Conservation (phyloP, 2,797 vertebrate species). For the Oreonectes daqikongensis region DNA sequence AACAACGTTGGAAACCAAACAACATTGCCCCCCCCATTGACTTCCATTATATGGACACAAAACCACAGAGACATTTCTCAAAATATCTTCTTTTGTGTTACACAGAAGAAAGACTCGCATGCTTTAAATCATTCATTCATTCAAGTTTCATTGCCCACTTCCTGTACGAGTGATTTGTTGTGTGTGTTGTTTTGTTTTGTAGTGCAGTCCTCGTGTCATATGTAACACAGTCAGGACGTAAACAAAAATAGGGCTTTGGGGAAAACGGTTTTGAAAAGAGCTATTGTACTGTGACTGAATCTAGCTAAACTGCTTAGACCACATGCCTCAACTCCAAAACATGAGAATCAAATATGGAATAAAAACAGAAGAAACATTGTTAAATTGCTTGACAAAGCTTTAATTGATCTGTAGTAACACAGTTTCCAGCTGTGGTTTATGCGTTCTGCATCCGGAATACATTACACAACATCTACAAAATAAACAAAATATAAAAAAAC, state of each 20-base stretch:
- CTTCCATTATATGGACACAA: no score
- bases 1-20: no score
- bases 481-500: slow-evolving; percentile 55
- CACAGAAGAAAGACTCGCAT: no score
- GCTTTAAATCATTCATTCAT: no score
- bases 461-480: slow-evolving; percentile 70
- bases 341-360: background rate
- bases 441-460: slow-evolving; percentile 57
- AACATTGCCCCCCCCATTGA: no score
- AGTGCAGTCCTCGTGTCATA: background rate
- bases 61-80: no score
- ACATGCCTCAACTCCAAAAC: background rate
- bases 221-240: background rate
- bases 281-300: background rate
- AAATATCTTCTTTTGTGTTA: no score
- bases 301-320: background rate
- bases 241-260: background rate
- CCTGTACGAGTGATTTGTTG: background rate
- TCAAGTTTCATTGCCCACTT: background rate
- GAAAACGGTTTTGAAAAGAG: background rate
- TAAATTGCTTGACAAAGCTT: slow-evolving; percentile 74
- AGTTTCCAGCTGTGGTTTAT: slow-evolving; percentile 72
- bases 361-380: slow-evolving; percentile 56
- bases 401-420: slow-evolving; percentile 69
- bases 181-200: background rate